Base-by-base conservation (phyloP, 2,113 vertebrate genomes). In the Micronycteris hirsuta region DNA sequence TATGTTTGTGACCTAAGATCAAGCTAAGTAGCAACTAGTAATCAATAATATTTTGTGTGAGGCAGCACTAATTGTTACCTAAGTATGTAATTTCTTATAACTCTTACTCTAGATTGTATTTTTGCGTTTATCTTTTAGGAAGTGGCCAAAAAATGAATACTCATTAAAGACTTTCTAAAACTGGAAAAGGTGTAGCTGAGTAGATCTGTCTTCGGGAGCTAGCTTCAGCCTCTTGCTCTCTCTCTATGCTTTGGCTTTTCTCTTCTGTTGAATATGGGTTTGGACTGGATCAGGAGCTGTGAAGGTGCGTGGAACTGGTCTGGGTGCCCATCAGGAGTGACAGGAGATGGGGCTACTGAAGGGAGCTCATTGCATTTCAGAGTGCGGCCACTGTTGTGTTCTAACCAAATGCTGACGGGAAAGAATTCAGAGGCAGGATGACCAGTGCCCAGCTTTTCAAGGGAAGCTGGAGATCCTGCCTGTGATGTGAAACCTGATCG, bases 21-120 rank as follows among this genome's bases (percentile, higher is more conserved):
- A 95, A 93, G 54, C 63, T 67, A 74, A 45, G 19, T 28, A 58
- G n/a, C 63, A 38, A 68, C 15, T 71, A 41, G 89, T 52, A 16
- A 71, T 71, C 31, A 38, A 7, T 92, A 83, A 88, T 49, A 95
- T n/a, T 95, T 97, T 85, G n/a, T 76, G 45, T 81, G 63, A 88
- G 26, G 20, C 28, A 3, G 7, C 22, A 36, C 7, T 74, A 47
- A 26, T 73, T 96, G 78, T 91, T 56, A 92, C 33, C 38, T 38
- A 54, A 82, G 80, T 45, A 56, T 77, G 89, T 82, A 6, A 13
- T 71, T 82, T 67, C 26, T 74, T 56, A 76, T 58, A 81, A 45
- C 31, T 88, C 16, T 38, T 91, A 31, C 67, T 96, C 1, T 65
- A 89, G 41, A 31, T 61, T 82, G 1, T 78, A 61, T 52, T 80